A percentile compares a stretch with the other conserved stretches of the same genome.
Evolutionary conservation across 1,140 invertebrate genomes (phyloP).

Genomic region (Pararge aegeria): DNA sequence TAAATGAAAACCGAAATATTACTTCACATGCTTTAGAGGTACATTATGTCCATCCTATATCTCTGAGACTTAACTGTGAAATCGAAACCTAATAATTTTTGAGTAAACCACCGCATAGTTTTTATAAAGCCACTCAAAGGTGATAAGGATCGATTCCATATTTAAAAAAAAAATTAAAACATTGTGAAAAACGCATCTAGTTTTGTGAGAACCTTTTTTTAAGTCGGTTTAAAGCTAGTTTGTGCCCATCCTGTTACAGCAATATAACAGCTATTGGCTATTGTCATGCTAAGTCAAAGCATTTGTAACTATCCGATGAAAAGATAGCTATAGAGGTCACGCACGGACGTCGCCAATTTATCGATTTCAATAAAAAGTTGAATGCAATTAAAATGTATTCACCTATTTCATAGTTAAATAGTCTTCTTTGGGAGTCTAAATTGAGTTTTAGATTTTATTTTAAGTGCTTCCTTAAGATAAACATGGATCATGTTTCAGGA

Average conservation of each 20-base stretch:
- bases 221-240: neutral
- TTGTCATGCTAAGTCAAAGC: neutral
- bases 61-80: too few relatives aligned
- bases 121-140: too few relatives aligned
- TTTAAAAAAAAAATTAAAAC: too few relatives aligned
- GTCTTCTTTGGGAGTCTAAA: neutral
- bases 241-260: neutral
- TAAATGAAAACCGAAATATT: too few relatives aligned
- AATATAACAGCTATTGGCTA: neutral
- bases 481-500: neutral
- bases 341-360: neutral
- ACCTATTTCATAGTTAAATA: neutral
- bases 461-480: neutral
- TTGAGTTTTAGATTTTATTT: neutral
- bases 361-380: neutral
- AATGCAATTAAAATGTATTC: slow-evolving; percentile 1
- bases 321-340: slow-evolving; percentile 1
- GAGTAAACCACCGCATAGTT: too few relatives aligned
- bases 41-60: too few relatives aligned
- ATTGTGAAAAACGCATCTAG: too few relatives aligned
- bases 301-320: slow-evolving; percentile 2
- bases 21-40: too few relatives aligned
- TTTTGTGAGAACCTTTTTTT: too few relatives aligned
- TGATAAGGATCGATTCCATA: too few relatives aligned
- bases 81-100: too few relatives aligned